Evolutionary conservation across 2,113 vertebrate species (phyloP), one percentile per base, ranked within the genome.

Genomic region (Poeciliopsis retropinna): DNA sequence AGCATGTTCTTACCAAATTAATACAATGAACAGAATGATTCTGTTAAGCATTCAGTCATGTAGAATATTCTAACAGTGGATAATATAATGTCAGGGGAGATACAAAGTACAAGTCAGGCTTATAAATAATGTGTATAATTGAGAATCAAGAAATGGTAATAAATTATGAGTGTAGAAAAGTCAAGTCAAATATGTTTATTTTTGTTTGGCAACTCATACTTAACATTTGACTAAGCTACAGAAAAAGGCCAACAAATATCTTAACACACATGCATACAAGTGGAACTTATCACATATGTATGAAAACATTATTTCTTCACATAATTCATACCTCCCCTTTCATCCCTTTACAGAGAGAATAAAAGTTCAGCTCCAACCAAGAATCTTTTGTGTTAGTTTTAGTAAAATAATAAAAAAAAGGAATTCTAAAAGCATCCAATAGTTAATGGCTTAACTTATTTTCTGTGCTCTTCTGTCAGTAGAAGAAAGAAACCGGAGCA

Each of bases 221-320:
- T 82, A 67, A 76, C 85, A 73, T 60, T 70, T 64, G 39, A 85
- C 67, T 68, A 73, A 34, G 8, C 34, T 73, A 31, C 37, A 14
- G 37, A 51, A 54, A 19, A 67, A 69, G 29, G 60, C 34, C 44
- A 28, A 11, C 29, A 72, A 66, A 88, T 78, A 30, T 78, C 5
- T 51, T 76, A 78, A 73, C 76, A 88, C 77, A 77, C 29, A 70
- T 25, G 66, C 79, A 51, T 44, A 37, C 73, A 76, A 81, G 80
- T 81, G 69, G 73, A 89, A 86, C 76, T 75, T 68, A 65, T 74
- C 70, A 81, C 78, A 72, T 72, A 73, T 73, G 88, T 70, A 84
- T 85, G 61, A 67, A 82, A 79, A 66, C 67, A 65, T 63, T 25
- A 79, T 86, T 79, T 63, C 62, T 62, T 72, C 15, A 67, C 73